Evolutionary conservation across 1,140 invertebrate species (phyloP), one percentile per base, ranked within the genome.

Genomic region (Drosophila setifemur): DNA sequence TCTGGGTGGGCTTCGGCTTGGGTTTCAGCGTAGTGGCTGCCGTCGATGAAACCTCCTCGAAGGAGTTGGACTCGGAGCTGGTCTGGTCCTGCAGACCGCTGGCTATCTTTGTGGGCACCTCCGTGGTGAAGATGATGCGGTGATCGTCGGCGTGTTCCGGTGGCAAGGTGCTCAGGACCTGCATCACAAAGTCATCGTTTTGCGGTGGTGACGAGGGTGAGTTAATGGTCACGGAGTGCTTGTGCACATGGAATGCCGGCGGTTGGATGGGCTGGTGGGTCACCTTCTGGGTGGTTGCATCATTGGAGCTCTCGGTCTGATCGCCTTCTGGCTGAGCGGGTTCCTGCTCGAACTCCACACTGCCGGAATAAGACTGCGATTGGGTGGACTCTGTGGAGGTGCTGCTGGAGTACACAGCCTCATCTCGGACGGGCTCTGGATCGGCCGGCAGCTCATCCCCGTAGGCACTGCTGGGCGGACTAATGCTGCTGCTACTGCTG

Each of bases 131-230:
- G 0, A 67, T 57, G 4, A 87, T 50, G 7, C 31, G 33, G 19
- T 87, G 66, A 3, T 89, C 77, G 0, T 83, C 74, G 1, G 48
- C 58, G 21, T 82, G 66, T 11, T 78, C 71, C 0, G 88, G 85
- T 2, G 88, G 74, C 48, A 89, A 16, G 2, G 85, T 90, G 40
- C 76, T 85, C 3, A 89, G 49, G 9, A 86, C 69, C 21, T 83
- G 76, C 70, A 89, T 74, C 11, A 90, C 83, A 16, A 89, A 90
- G 18, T 90, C 83, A 69, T 90, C 87, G 23, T 89, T 89, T 6
- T 73, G 66, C 0, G 87, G 75, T 8, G 79, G 73, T 28, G 83
- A 70, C 3, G 83, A 72, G 28, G 73, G 64, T 5, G 81, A 77
- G 19, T 55, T 74, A 28, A 90, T 73, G 33, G 82, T 85, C 12